These are phyloP conservation scores for Seriola quinqueradiata DNA, from an alignment of 2,113 vertebrate species.

Conservation along the genomic window DNA sequence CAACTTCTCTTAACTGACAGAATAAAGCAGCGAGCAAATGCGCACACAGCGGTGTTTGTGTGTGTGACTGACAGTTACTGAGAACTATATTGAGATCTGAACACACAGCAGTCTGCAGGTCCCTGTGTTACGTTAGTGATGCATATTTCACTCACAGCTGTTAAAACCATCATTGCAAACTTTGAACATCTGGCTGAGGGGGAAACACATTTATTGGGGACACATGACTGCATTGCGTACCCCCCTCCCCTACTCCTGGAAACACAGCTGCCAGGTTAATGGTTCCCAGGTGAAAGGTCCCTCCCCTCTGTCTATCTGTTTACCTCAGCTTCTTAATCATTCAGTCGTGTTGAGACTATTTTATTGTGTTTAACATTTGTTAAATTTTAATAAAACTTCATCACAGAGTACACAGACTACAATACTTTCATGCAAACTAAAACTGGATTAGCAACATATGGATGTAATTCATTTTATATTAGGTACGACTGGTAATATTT, in stretches of 20 bases:
- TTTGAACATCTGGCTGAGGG: conserved; percentile 71
- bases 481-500: too few species aligned
- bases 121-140: conserved; percentile 69
- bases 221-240: conserved; percentile 63
- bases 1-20: neutral
- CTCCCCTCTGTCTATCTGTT: neutral
- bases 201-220: conserved; percentile 63
- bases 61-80: neutral
- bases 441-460: too few species aligned
- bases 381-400: too few species aligned
- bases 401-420: too few species aligned
- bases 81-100: neutral
- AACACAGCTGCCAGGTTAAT: conserved; percentile 70
- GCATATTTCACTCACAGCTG: conserved; percentile 72
- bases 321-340: neutral
- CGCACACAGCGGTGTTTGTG: neutral
- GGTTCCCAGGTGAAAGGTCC: conserved; percentile 58
- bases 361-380: neutral
- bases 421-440: too few species aligned
- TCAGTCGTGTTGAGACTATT: neutral
- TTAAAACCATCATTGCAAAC: conserved; percentile 57
- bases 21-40: neutral
- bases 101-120: conserved; percentile 14
- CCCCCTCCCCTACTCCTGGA: conserved; percentile 27
- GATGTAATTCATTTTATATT: too few species aligned